Base-by-base conservation (phyloP, 2,113 vertebrate genomes). In the Gobius niger region DNA sequence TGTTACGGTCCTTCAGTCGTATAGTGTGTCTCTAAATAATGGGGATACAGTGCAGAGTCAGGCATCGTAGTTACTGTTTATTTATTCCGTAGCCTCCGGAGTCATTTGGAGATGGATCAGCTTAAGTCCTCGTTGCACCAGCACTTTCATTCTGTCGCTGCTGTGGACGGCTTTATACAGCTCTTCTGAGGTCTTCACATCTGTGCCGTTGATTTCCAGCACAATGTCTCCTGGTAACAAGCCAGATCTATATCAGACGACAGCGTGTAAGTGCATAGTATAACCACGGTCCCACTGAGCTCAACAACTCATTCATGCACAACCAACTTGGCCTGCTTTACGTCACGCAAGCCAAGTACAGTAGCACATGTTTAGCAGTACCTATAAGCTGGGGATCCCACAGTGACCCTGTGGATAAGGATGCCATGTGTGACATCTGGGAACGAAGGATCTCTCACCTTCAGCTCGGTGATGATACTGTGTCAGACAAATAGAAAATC, bases 401-500 rank as follows among this genome's bases (percentile, higher is more conserved):
- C 80, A 87, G 96, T 97, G 73, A 99, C 95, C 81, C 88, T 94
- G 87, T 96, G 95, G 84, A 98, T 98, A 34, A 99, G 91, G 71
- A 98, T 92, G 0, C 97, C 97, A 0, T 96, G 90, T 18, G 93
- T 91, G 56, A 98, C 93, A 0, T 98, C 94, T 0, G 95, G 95
- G 74, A 98, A 99, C 53, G 85, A 88, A 0, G 93, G 85, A 60
- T 98, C 96, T 69, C 95, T 94, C 66, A 95, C 81, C 88, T 95
- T 96, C 74, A 99, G 85, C 85, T 98, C 93, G 0, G 91, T 83
- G 52, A 98, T 94, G 86, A 99, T 98, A 80, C 97, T 98, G 81
- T 15, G 57, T 40, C 40, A 60, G 9, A 77, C 16, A 44, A 52
- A 72, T 46, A 1, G 47, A 40, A 67, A 53, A 51, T 0, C 12